Percentiles rank a stretch among this genome's conserved stretches.
These are phyloP conservation scores for Itoplectis maculator DNA, from an alignment of 2,888 invertebrate genomes.

Conservation along the genomic window DNA sequence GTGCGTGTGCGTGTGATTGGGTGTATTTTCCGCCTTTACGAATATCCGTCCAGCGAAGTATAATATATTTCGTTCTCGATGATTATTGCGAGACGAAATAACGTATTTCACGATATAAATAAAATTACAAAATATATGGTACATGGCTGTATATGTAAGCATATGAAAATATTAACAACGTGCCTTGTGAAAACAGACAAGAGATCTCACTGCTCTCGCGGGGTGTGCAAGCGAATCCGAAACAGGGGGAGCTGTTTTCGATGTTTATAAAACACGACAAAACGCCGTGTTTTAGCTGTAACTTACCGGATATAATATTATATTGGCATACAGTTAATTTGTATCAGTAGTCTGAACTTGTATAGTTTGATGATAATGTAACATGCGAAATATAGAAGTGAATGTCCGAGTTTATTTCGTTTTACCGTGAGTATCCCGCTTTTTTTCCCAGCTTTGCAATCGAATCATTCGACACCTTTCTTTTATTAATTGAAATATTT, in stretches of 20 bases:
- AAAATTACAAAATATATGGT: constrained; percentile 16
- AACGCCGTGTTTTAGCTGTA: constrained; percentile 48
- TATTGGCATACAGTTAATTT: constrained; percentile 60
- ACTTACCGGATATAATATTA: constrained; percentile 30
- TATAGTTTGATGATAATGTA: constrained; percentile 61
- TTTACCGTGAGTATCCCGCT: background rate
- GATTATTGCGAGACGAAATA: constrained; percentile 14
- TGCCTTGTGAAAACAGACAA: constrained; percentile 52
- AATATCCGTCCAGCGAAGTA: constrained; percentile 65
- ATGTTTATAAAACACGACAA: constrained; percentile 20
- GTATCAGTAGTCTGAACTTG: constrained; percentile 56
- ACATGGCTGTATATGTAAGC: constrained; percentile 42
- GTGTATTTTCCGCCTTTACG: constrained; percentile 62
- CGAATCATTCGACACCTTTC: background rate
- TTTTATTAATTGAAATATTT: too few relatives aligned
- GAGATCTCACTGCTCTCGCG: constrained; percentile 9
- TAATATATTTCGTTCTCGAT: constrained; percentile 23
- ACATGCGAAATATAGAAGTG: constrained; percentile 64
- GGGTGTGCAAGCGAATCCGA: background rate
- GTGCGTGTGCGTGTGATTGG: constrained; percentile 28
- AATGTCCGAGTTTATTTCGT: constrained; percentile 34
- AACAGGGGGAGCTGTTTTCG: constrained; percentile 13
- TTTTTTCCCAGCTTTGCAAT: too few relatives aligned
- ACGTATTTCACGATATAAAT: constrained; percentile 29
- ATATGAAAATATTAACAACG: constrained; percentile 52